Evolutionary conservation across 2,113 vertebrate species (phyloP).

Genomic region (Pituophis catenifer): DNA sequence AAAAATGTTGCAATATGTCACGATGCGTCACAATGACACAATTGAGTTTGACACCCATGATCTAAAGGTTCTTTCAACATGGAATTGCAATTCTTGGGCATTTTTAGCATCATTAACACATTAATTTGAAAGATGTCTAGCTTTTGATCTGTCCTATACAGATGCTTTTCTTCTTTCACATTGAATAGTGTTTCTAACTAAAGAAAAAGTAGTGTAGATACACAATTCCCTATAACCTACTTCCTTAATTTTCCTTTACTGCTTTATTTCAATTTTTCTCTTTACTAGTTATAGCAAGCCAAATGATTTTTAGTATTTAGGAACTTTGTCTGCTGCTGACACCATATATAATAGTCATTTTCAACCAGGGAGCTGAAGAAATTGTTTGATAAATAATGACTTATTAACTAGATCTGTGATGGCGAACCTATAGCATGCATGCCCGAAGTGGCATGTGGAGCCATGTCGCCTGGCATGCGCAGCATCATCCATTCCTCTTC

Average conservation of each 20-base stretch:
- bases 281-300: neutral
- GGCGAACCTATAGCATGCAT: too few species aligned
- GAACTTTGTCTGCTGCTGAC: neutral
- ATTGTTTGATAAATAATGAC: neutral
- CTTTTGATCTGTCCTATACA: neutral
- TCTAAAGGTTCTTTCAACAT: neutral
- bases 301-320: neutral
- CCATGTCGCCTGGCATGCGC: too few species aligned
- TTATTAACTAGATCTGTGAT: neutral
- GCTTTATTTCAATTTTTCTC: neutral
- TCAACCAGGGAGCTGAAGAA: neutral
- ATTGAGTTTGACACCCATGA: too few species aligned
- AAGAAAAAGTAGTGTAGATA: neutral
- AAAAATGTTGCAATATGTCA: too few species aligned
- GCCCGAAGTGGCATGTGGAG: too few species aligned
- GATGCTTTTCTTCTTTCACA: neutral
- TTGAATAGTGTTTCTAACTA: neutral
- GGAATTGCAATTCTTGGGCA: neutral
- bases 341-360: neutral
- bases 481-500: too few species aligned
- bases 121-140: neutral
- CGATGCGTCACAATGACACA: too few species aligned
- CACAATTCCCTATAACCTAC: neutral
- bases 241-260: neutral
- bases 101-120: neutral